Base-by-base conservation (phyloP, 2,888 invertebrate species). In the Colletes collaris region DNA sequence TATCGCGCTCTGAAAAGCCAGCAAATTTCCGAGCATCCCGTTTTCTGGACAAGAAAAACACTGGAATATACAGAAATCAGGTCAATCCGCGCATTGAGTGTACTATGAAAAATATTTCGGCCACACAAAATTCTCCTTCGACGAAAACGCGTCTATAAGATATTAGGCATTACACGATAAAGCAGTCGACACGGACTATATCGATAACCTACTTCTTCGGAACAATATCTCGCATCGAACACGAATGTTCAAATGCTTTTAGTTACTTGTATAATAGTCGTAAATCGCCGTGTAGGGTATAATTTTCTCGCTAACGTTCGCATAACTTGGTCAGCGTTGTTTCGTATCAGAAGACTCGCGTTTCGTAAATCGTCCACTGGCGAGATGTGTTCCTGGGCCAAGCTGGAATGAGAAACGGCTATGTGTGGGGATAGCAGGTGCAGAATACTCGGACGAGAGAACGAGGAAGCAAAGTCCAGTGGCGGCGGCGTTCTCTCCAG, bases 391-490 rank as follows among this genome's bases (percentile, higher is more conserved):
- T 53, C 19, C 46, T 59, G 19, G 4, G 53, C 19, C 27, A 60
- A 59, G 16, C 37, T 50, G 7, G 16, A 37, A 73, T 49, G 72
- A 72, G 72, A 60, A 68, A 73, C 53, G 71, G 27, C 10, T 27
- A 27, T 27, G 0, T 2, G 37, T 2, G 50, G 13, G 13, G 74
- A 63, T 58, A 58, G 64, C 75, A 75, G 37, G 19, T 72, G 52
- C 19, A 37, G 37, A 71, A 64, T 35, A 7, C 44, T 50, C 44
- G 59, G 27, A 27, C 27, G 27, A 27, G 40, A 7, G 7, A 46
- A 8, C 68, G 11, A 46, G 27, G 40, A 40, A 53, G n/a, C 27
- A 13, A 58, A 16, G 73, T 55, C 10, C 68, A 13, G 10, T 11
- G 49, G 27, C 19, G 49, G 27, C 16, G 13, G 19, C 37, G 60